phyloP scores from a whole-genome alignment of 2,113 vertebrate species.

The Upupa epops region DNA sequence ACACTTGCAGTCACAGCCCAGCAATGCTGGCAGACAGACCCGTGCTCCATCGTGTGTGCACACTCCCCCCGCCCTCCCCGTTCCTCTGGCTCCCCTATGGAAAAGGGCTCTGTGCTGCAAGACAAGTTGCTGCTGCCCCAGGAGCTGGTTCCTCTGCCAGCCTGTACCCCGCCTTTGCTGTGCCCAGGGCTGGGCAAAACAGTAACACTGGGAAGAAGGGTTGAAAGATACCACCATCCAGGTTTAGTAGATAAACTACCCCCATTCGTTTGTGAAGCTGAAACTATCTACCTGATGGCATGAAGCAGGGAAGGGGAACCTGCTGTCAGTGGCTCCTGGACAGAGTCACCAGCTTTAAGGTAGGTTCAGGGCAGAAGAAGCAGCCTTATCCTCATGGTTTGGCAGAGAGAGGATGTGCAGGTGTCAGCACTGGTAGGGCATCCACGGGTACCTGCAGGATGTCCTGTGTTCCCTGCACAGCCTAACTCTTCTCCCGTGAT shows the following conservation, averaged over 20 bases:
- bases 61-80: not conserved
- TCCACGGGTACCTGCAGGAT: rapidly evolving
- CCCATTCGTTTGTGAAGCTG: not conserved
- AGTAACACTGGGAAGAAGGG: not conserved
- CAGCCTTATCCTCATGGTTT: not conserved
- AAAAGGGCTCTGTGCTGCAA: not conserved
- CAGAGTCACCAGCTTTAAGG: not conserved
- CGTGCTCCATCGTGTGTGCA: not conserved
- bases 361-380: not conserved
- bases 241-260: not conserved
- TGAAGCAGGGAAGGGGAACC: not conserved
- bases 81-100: not conserved
- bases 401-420: not conserved
- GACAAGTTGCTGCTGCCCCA: not conserved
- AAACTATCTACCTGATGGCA: not conserved
- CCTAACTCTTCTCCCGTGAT: not conserved
- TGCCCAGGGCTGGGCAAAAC: rapidly evolving
- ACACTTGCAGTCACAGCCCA: conserved; percentile 55
- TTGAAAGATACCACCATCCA: not conserved
- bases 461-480: rapidly evolving
- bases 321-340: not conserved
- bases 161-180: rapidly evolving
- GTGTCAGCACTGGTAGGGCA: rapidly evolving
- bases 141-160: not conserved
- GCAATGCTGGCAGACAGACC: conserved; percentile 47